A percentile compares a stretch with the other conserved stretches of the same genome.
Evolutionary conservation across 2,888 invertebrate genomes (phyloP).

Genomic region (Beris chalybata): DNA sequence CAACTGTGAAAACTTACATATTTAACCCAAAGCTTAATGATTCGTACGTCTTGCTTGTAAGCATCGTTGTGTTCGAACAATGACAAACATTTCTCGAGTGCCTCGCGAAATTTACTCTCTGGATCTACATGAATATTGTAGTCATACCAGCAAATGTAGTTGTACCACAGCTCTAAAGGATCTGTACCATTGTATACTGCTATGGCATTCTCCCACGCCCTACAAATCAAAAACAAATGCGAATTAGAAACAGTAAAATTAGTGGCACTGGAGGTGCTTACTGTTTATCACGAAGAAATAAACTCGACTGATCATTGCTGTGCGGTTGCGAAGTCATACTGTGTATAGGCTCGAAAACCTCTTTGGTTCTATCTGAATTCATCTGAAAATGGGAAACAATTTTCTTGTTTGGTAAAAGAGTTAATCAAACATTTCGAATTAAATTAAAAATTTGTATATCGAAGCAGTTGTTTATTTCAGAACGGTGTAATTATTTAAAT

Average conservation of each 20-base stretch:
- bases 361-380: conserved; percentile 3
- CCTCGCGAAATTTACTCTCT: conserved; percentile 88
- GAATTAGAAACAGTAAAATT: neutral
- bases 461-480: too few relatives aligned
- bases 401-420: too few relatives aligned
- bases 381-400: neutral
- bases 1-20: conserved; percentile 67
- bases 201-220: conserved; percentile 82
- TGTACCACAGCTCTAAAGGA: conserved; percentile 86
- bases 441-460: too few relatives aligned
- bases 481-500: too few relatives aligned
- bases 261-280: conserved; percentile 13
- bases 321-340: conserved; percentile 19
- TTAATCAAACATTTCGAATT: too few relatives aligned
- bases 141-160: conserved; percentile 91
- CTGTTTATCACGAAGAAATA: conserved; percentile 54
- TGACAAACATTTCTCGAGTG: conserved; percentile 80
- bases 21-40: conserved; percentile 88
- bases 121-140: conserved; percentile 74
- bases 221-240: conserved; percentile 52
- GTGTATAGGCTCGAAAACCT: neutral
- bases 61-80: conserved; percentile 78
- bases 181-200: conserved; percentile 83
- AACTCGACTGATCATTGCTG: conserved; percentile 44
- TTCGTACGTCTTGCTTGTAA: conserved; percentile 85